Base-by-base conservation (phyloP, 2,113 vertebrate species). In the Lepus americanus region DNA sequence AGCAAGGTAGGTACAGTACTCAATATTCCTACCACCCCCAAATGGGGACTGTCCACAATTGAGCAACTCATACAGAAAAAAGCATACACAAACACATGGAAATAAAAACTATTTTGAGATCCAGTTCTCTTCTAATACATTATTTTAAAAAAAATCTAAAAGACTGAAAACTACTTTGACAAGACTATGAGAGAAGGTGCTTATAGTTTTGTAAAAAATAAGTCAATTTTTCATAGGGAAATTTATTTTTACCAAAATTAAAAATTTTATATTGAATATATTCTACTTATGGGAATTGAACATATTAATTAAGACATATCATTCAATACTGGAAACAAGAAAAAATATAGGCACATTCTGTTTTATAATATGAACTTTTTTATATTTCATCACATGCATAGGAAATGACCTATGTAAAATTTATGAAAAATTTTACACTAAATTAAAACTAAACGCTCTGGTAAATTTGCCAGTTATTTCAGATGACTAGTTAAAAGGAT, bases 21-120 rank as follows among this genome's bases (percentile, higher is more conserved):
- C 20, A 29, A 55, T 20, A n/a, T n/a, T 16, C 1, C 11, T 22
- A 33, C 7, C 22, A 10, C 6, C 12, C 2, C 5, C 59, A 81
- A 29, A 0, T 16, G 0, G 39, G 3, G 9, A 23, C 14, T n/a
- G 49, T 6, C n/a, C 17, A 31, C 25, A 17, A 59, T 6, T 13
- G 20, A 81, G 12, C 5, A 72, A 6, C 53, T 55, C 19, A n/a
- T 0, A 69, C 10, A 3, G 3, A 78, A 39, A 51, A 87, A 51
- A 63, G 4, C 4, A 33, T 4, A 27, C 6, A 33, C 59, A 73
- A 20, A 0, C 10, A 31, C 7, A 27, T 11, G 31, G 11, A 61
- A 55, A 33, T 82, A 55, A 73, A 89, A 80, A 79, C 19, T 27
- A n/a, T 63, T 20, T 1, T 33, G 6, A 63, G 27, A 87, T 89